Evolutionary conservation across 2,113 vertebrate genomes (phyloP), one percentile per base, ranked within the genome.

Genomic region (Ariopsis seemanni): DNA sequence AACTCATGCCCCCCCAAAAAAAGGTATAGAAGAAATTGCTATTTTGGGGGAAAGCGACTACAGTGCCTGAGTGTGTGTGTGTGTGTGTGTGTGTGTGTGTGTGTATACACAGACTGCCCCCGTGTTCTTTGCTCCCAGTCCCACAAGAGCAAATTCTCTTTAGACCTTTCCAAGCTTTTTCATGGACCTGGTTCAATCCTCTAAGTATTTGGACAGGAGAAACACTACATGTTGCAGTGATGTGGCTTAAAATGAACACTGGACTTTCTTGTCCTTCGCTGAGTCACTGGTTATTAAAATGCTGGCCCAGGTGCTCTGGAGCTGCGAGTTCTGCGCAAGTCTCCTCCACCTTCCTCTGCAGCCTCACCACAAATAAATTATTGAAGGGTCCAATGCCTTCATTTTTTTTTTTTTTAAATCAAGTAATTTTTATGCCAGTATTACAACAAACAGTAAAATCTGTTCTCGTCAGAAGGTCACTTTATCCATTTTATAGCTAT

Each of bases 221-320:
- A 52, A 7, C 22, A 53, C 34, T 18, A 74, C 50, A n/a, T 77
- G 72, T 10, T 71, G 52, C 15, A 27, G 7, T 62, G 30, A 77
- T 62, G 71, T 50, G 60, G 12, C 17, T 79, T 80, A 77, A 74
- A 34, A 89, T 75, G 50, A 85, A 75, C 7, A 74, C 27, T 30
- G 52, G 71, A 63, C 2, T 42, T 83, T 34, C 18, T 48, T 82
- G 62, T 27, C 12, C 87, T 3, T 85, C 30, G 15, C 3, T 9
- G 0, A 10, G 25, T 85, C 69, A 53, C 4, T 80, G 77, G 2
- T 78, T 77, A 77, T 77, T 78, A 55, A 78, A 78, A 78, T 80
- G 53, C 53, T 57, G 53, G 53, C 27, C 20, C 34, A 20, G 50
- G 75, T 58, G 78, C 53, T 80, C n/a, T 30, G n/a, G 27, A 80